phyloP scores from a whole-genome alignment of 2,888 invertebrate genomes.

The Lissocephala sabroskyi region DNA sequence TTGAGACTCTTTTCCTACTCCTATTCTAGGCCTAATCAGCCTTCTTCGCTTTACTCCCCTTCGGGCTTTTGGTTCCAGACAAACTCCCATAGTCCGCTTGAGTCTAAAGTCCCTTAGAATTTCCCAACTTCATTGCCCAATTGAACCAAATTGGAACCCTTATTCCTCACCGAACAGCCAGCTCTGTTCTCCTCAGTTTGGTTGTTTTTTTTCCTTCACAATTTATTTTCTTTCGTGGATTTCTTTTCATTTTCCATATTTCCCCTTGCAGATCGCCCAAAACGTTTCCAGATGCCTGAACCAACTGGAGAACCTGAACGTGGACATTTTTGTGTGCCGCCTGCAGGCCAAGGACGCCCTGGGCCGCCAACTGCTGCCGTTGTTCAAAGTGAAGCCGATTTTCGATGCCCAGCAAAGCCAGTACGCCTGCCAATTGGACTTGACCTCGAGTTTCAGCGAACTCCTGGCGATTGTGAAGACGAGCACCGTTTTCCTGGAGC shows the following conservation, averaged over 20 bases:
- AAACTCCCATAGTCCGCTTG: too few species aligned
- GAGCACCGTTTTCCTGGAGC: slow-evolving; percentile 67
- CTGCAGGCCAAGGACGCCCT: slow-evolving; percentile 63
- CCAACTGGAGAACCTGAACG: slow-evolving; percentile 54
- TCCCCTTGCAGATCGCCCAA: slow-evolving; percentile 60
- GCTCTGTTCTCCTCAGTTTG: too few species aligned
- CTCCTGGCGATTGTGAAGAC: slow-evolving; percentile 66
- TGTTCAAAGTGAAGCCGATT: slow-evolving; percentile 62
- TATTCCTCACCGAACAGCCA: too few species aligned
- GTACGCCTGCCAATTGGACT: slow-evolving; percentile 69
- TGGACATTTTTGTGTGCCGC: slow-evolving; percentile 67
- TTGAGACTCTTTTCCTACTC: too few species aligned
- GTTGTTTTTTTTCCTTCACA: too few species aligned
- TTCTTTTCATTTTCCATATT: slow-evolving; percentile 3
- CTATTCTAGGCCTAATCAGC: too few species aligned
- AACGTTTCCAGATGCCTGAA: slow-evolving; percentile 68
- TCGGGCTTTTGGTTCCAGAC: too few species aligned
- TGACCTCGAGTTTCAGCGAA: slow-evolving; percentile 62
- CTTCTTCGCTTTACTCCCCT: too few species aligned
- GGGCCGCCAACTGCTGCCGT: slow-evolving; percentile 55
- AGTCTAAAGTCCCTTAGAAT: too few species aligned
- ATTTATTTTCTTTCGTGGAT: too few species aligned
- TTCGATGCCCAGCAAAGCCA: slow-evolving; percentile 65
- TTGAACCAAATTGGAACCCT: too few species aligned
- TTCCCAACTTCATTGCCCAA: too few species aligned